Evolutionary conservation across 2,888 invertebrate species (phyloP).

Genomic region (Cryptocephalus primarius): DNA sequence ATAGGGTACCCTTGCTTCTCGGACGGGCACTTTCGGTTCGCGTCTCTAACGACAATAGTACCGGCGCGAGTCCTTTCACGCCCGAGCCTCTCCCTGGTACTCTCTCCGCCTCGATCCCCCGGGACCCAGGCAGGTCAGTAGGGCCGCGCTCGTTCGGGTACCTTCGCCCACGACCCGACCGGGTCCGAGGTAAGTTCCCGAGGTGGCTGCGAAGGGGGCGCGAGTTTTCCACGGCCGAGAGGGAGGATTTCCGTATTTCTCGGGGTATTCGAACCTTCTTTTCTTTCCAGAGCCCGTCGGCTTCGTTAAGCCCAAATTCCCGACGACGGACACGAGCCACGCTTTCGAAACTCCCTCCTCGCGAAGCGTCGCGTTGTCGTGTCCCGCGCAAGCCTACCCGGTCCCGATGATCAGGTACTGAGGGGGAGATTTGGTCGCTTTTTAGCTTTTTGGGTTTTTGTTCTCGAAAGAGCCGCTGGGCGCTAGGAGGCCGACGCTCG

Average conservation of each 20-base stretch:
- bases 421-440: neutral
- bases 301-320: conserved; percentile 50
- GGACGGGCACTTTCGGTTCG: conserved; percentile 30
- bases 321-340: conserved; percentile 53
- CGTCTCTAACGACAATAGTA: too few species aligned
- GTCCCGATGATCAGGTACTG: conserved; percentile 63
- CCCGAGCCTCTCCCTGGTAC: neutral
- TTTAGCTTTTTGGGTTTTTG: neutral
- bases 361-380: conserved; percentile 51
- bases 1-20: conserved; percentile 83
- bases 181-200: conserved; percentile 16
- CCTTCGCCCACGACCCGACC: conserved; percentile 26
- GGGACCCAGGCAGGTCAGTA: too few species aligned
- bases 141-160: conserved; percentile 22
- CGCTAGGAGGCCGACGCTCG: conserved; percentile 27
- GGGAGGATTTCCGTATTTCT: too few species aligned
- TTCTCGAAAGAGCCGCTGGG: conserved; percentile 27
- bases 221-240: too few species aligned
- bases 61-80: neutral
- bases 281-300: conserved; percentile 44
- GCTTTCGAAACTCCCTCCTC: conserved; percentile 44
- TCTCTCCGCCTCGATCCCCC: too few species aligned
- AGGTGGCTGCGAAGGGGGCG: too few species aligned
- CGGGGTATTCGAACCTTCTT: conserved; percentile 2
- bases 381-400: conserved; percentile 68